Evolutionary conservation across 2,113 vertebrate genomes (phyloP).

Genomic region (Sylvilagus bachmani): DNA sequence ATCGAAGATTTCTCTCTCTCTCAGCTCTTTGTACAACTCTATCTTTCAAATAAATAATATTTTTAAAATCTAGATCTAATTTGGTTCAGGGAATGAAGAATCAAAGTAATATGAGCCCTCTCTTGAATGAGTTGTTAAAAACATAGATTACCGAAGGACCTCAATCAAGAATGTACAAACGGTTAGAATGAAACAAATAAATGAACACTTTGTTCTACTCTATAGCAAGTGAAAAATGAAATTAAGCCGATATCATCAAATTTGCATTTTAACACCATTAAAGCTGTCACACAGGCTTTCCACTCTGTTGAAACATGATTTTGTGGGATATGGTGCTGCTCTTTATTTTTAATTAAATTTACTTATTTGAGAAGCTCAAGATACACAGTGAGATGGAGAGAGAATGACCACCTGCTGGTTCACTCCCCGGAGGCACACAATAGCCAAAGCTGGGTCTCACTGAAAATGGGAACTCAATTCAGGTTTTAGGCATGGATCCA

Average conservation of each 20-base stretch:
- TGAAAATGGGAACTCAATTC: too few species aligned
- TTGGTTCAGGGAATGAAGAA: neutral
- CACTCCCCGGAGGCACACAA: too few species aligned
- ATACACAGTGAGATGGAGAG: too few species aligned
- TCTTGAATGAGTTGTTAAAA: neutral
- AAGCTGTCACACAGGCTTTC: neutral
- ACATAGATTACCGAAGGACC: neutral
- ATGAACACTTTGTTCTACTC: conserved; percentile 43
- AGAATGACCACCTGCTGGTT: too few species aligned
- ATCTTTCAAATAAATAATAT: too few species aligned
- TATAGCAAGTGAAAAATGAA: neutral
- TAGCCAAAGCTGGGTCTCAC: too few species aligned
- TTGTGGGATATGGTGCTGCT: neutral
- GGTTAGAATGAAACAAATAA: conserved; percentile 7
- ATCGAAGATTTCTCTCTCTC: too few species aligned
- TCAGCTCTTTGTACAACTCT: too few species aligned
- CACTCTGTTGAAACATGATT: conserved; percentile 7
- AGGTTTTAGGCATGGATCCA: too few species aligned
- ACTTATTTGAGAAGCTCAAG: too few species aligned
- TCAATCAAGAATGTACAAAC: neutral
- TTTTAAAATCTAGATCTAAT: neutral
- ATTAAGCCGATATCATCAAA: conserved; percentile 33
- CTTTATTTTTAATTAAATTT: too few species aligned
- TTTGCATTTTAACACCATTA: neutral
- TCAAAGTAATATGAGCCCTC: neutral